Conservation (phyloP, 2,797 vertebrate species). For the Sorex maritimensis region DNA sequence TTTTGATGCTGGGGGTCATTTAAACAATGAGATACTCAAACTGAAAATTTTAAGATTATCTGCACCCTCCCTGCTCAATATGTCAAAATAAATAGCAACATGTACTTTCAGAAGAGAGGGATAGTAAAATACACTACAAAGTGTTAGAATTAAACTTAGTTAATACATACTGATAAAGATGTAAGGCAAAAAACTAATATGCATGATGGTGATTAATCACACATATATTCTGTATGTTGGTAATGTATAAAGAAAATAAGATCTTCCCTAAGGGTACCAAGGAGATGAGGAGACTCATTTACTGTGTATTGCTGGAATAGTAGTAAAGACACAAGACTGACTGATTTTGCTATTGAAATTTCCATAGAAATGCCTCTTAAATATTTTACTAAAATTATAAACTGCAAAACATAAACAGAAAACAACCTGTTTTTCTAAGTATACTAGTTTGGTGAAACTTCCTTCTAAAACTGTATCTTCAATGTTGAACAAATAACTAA, state of each 20-base stretch:
- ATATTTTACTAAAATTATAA: conserved; percentile 61
- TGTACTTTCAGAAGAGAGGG: neutral
- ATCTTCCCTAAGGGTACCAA: neutral
- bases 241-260: conserved; percentile 25
- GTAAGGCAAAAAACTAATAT: conserved; percentile 49
- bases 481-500: conserved; percentile 40
- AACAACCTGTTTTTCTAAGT: conserved; percentile 47
- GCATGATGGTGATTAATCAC: conserved; percentile 1
- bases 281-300: neutral
- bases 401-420: conserved; percentile 1
- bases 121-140: neutral
- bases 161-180: conserved; percentile 36
- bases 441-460: conserved; percentile 65
- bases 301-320: conserved; percentile 7
- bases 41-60: conserved; percentile 11
- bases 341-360: conserved; percentile 58
- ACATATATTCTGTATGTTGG: neutral
- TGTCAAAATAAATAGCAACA: conserved; percentile 71
- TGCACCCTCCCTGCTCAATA: neutral
- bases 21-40: conserved; percentile 40
- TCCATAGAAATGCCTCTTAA: neutral
- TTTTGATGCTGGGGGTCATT: conserved; percentile 15
- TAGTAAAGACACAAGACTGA: conserved; percentile 43
- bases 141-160: conserved; percentile 52
- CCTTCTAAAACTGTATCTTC: conserved; percentile 42